Conservation (phyloP, 1,140 invertebrate species). For the Prorops nasuta region DNA sequence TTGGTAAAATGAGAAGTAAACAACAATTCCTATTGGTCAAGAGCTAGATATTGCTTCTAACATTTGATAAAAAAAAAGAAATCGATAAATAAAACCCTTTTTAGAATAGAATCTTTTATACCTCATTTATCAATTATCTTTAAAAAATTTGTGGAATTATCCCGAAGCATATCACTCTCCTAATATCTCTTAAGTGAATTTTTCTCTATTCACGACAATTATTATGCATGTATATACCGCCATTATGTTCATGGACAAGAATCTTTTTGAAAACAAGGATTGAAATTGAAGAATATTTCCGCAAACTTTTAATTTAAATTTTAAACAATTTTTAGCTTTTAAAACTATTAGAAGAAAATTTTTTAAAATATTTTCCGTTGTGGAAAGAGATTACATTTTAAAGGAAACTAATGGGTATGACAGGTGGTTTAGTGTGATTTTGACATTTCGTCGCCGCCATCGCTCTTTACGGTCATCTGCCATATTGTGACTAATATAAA, state of each 20-base stretch:
- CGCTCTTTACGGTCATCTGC: conserved; percentile 38
- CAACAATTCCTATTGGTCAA: too few relatives aligned
- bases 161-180: too few relatives aligned
- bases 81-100: too few relatives aligned
- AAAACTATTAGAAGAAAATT: not conserved
- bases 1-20: too few relatives aligned
- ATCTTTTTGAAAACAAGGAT: not conserved
- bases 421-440: conserved; percentile 38
- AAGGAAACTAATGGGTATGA: conserved; percentile 29
- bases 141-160: too few relatives aligned
- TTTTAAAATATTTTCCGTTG: not conserved
- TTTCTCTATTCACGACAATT: too few relatives aligned
- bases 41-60: too few relatives aligned
- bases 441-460: conserved; percentile 43
- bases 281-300: not conserved
- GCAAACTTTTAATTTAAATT: not conserved
- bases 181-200: too few relatives aligned
- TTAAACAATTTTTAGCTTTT: not conserved
- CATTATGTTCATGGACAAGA: not conserved
- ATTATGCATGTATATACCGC: too few relatives aligned
- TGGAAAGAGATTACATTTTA: not conserved
- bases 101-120: too few relatives aligned
- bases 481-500: conserved; percentile 44
- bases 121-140: too few relatives aligned
- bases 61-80: too few relatives aligned